A percentile compares a stretch with the other conserved stretches of the same genome.
Conservation (phyloP, 2,888 invertebrate species). For the Dione vanillae region DNA sequence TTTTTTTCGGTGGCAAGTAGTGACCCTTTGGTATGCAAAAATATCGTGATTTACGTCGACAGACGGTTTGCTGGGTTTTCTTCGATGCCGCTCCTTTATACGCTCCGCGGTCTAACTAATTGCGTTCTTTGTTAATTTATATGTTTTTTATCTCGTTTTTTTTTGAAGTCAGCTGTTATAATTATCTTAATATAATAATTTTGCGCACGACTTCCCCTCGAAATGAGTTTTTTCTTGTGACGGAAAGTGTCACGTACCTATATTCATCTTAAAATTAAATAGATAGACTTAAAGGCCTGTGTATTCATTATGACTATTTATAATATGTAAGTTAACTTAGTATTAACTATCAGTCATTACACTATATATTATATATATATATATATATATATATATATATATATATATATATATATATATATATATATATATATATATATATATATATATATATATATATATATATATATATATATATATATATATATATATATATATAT, state of each 20-base stretch:
- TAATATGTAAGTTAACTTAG: too few relatives aligned
- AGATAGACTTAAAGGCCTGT: too few relatives aligned
- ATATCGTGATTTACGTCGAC: conserved; percentile 65
- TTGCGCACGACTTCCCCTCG: not conserved
- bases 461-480: too few relatives aligned
- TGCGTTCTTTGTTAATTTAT: conserved; percentile 42
- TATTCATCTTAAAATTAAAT: not conserved
- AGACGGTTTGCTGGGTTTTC: conserved; percentile 53
- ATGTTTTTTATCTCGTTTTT: conserved; percentile 8
- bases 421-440: too few relatives aligned
- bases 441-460: too few relatives aligned
- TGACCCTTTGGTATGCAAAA: conserved; percentile 69
- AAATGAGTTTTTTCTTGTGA: not conserved
- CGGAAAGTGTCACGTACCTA: not conserved
- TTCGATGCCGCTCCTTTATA: conserved; percentile 51
- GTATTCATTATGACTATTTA: too few relatives aligned
- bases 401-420: too few relatives aligned
- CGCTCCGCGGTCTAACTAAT: conserved; percentile 45
- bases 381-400: too few relatives aligned
- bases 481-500: too few relatives aligned
- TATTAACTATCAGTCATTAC: too few relatives aligned
- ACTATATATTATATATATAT: too few relatives aligned
- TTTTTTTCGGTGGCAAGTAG: conserved; percentile 67
- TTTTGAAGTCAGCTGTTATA: conserved; percentile 13
- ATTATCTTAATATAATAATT: conserved; percentile 25